phyloP scores from a whole-genome alignment of 2,113 vertebrate genomes.

The Sula dactylatra region DNA sequence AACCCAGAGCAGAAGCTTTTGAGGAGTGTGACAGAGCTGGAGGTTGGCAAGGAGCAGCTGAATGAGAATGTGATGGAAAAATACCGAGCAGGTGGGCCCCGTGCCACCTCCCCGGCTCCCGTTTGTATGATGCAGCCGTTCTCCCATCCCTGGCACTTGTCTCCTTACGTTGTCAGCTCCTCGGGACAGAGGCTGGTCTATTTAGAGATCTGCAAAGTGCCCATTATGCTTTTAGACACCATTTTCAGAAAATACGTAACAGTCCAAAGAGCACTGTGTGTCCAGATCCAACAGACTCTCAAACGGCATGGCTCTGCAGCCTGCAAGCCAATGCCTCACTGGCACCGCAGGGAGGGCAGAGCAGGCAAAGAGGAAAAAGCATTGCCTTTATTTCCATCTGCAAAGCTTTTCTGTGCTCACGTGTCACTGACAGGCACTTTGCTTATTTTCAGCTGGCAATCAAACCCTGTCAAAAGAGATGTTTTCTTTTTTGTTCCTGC shows the following conservation, averaged over 20 bases:
- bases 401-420: constrained; percentile 31
- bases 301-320: background rate
- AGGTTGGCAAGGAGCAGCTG: constrained; percentile 36
- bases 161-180: background rate
- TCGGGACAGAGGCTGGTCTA: constrained; percentile 33
- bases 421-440: constrained; percentile 5
- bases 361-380: background rate
- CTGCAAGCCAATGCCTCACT: background rate
- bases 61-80: constrained; percentile 58
- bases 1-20: constrained; percentile 23
- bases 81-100: constrained; percentile 64
- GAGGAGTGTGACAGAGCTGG: constrained; percentile 14
- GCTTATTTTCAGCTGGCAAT: constrained; percentile 32
- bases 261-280: background rate
- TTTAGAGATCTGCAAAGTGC: constrained; percentile 52
- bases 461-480: background rate
- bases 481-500: background rate
- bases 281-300: background rate
- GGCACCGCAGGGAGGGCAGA: constrained; percentile 17
- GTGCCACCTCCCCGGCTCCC: constrained; percentile 23
- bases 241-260: constrained; percentile 4
- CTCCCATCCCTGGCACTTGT: constrained; percentile 1
- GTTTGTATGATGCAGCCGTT: background rate
- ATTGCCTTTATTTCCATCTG: constrained; percentile 29
- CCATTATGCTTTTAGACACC: constrained; percentile 35